These are phyloP conservation scores for Diplogasteroides magnus DNA, from an alignment of 1,140 invertebrate species.

Conservation along the genomic window DNA sequence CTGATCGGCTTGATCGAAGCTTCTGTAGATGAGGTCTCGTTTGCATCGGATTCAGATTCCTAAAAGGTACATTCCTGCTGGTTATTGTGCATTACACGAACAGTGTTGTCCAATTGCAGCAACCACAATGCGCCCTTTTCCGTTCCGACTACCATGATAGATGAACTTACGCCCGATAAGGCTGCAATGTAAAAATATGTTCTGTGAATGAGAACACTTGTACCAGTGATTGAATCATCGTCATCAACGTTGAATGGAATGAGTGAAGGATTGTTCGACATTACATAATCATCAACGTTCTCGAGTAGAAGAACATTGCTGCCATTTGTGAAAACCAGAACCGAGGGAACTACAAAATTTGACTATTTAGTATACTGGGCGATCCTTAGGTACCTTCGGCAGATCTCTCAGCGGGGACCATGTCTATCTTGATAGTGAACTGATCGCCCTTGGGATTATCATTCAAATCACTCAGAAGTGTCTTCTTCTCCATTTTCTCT, in stretches of 20 bases:
- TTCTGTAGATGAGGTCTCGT: not conserved
- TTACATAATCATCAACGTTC: constrained; percentile 12
- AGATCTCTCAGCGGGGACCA: not conserved
- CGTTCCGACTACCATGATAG: not conserved
- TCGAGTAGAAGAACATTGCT: not conserved
- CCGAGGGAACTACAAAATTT: not conserved
- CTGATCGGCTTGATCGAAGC: not conserved
- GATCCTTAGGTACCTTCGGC: not conserved
- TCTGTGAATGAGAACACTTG: not conserved
- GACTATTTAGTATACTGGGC: not conserved
- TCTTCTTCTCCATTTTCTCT: not conserved
- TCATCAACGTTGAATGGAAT: constrained; percentile 1
- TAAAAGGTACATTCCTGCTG: too few relatives aligned
- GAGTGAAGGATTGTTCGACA: not conserved
- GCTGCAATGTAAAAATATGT: constrained; percentile 3
- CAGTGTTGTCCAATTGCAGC: constrained; percentile 3
- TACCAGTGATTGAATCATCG: constrained; percentile 7
- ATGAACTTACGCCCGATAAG: not conserved
- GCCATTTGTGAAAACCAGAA: constrained; percentile 6
- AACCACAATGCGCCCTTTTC: constrained; percentile 4
- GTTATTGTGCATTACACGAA: too few relatives aligned
- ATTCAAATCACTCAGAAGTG: too few relatives aligned
- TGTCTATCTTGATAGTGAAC: not conserved
- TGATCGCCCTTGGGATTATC: too few relatives aligned
- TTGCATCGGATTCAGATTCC: not conserved